Evolutionary conservation across 1,140 invertebrate species (phyloP).

Genomic region (Formica selysi): DNA sequence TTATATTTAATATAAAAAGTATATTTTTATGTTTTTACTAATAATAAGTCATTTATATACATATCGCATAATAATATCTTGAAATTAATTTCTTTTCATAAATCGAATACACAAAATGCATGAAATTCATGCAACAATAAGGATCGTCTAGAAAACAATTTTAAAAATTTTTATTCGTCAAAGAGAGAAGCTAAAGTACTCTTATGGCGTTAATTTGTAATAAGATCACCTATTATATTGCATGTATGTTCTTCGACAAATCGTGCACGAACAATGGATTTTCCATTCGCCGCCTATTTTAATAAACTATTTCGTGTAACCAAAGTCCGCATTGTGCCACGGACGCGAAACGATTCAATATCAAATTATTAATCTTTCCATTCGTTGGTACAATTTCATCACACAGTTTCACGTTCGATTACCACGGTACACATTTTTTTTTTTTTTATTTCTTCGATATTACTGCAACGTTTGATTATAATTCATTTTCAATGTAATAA

Average conservation of each 20-base stretch:
- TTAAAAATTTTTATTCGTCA: not conserved
- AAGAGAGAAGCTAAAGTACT: not conserved
- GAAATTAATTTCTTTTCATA: not conserved
- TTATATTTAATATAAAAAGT: too few relatives aligned
- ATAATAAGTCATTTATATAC: too few relatives aligned
- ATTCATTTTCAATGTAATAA: conserved; percentile 5
- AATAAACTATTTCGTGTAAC: conserved; percentile 50
- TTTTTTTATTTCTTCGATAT: not conserved
- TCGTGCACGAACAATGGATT: conserved; percentile 47
- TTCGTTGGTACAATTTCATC: conserved; percentile 37
- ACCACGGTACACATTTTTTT: not conserved
- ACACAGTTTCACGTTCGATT: conserved; percentile 31
- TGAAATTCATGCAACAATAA: not conserved
- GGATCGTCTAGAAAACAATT: not conserved
- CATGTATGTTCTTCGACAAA: conserved; percentile 39
- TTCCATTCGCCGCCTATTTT: not conserved
- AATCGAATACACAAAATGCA: not conserved
- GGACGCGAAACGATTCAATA: not conserved
- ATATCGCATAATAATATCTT: too few relatives aligned
- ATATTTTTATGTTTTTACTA: too few relatives aligned
- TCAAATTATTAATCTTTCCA: conserved; percentile 52
- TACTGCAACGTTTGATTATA: not conserved
- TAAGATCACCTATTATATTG: not conserved
- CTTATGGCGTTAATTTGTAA: conserved; percentile 4
- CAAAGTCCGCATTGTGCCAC: not conserved